Evolutionary conservation across 2,797 vertebrate genomes (phyloP).

Genomic region (Agapornis canus): DNA sequence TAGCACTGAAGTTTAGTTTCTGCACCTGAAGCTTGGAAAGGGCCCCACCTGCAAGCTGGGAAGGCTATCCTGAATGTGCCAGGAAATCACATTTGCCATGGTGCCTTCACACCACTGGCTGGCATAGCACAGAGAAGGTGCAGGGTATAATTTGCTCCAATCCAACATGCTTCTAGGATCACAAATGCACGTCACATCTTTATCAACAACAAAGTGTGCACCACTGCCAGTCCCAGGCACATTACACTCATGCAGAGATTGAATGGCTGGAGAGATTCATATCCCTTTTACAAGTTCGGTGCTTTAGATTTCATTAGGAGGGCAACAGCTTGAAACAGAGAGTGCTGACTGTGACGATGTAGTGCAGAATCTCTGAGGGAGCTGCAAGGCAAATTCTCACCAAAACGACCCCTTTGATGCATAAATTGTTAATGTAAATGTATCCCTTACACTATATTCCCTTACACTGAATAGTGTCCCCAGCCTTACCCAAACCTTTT

Average conservation of each 20-base stretch:
- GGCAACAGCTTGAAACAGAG: neutral
- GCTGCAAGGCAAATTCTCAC: neutral
- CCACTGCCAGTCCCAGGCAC: neutral
- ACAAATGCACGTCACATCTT: neutral
- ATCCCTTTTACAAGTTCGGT: neutral
- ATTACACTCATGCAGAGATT: rapidly evolving
- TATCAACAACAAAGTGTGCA: neutral
- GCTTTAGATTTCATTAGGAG: neutral
- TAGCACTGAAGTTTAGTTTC: neutral
- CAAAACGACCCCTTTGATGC: neutral
- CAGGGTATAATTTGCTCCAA: neutral
- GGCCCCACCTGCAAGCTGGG: neutral
- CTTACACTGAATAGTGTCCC: neutral
- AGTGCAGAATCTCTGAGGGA: neutral
- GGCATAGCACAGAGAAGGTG: neutral
- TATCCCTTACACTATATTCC: neutral
- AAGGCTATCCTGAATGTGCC: neutral
- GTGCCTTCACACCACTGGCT: neutral
- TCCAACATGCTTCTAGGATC: neutral
- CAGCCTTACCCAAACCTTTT: neutral
- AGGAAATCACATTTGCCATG: rapidly evolving
- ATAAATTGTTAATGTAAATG: neutral
- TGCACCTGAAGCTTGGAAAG: neutral
- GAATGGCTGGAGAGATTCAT: rapidly evolving
- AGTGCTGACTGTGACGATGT: rapidly evolving